A percentile compares a stretch with the other conserved stretches of the same genome.
Conservation (phyloP, 2,888 invertebrate genomes). For the Tiliacea citrago region DNA sequence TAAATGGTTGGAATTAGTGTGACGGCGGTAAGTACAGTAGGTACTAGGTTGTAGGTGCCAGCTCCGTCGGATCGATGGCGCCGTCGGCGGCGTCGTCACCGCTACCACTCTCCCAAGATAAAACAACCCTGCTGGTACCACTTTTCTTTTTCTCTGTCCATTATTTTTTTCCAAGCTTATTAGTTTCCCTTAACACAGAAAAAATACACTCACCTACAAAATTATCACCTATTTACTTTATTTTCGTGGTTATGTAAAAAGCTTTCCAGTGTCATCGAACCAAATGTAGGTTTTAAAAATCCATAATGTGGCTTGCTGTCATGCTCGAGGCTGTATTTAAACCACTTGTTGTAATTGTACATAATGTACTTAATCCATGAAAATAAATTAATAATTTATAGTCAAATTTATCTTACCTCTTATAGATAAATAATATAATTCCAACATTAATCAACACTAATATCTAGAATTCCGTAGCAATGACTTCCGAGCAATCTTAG, state of each 20-base stretch:
- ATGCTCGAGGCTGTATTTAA: neutral
- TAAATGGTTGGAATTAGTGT: slow-evolving; percentile 20
- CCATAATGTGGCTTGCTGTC: slow-evolving; percentile 6
- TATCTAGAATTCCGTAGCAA: slow-evolving; percentile 32
- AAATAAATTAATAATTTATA: neutral
- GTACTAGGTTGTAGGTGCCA: slow-evolving; percentile 23
- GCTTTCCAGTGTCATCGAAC: slow-evolving; percentile 41
- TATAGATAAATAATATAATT: slow-evolving; percentile 8
- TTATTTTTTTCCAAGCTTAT: slow-evolving; percentile 61
- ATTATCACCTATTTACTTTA: slow-evolving; percentile 17
- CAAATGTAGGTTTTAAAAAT: slow-evolving; percentile 34
- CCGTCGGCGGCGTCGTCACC: slow-evolving; percentile 52
- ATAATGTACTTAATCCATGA: neutral
- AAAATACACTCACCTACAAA: slow-evolving; percentile 23
- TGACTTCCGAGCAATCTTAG: slow-evolving; percentile 21
- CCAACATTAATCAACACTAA: slow-evolving; percentile 14
- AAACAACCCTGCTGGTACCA: slow-evolving; percentile 62
- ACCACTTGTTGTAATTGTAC: slow-evolving; percentile 13
- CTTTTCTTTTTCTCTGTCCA: slow-evolving; percentile 61
- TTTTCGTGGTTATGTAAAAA: slow-evolving; percentile 46
- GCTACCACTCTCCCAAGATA: slow-evolving; percentile 54
- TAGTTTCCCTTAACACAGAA: slow-evolving; percentile 32
- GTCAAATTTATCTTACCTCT: neutral
- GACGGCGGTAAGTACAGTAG: slow-evolving; percentile 19
- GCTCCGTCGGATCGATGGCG: slow-evolving; percentile 60